Conservation (phyloP, 2,888 invertebrate genomes). For the Linnaemya tessellans region DNA sequence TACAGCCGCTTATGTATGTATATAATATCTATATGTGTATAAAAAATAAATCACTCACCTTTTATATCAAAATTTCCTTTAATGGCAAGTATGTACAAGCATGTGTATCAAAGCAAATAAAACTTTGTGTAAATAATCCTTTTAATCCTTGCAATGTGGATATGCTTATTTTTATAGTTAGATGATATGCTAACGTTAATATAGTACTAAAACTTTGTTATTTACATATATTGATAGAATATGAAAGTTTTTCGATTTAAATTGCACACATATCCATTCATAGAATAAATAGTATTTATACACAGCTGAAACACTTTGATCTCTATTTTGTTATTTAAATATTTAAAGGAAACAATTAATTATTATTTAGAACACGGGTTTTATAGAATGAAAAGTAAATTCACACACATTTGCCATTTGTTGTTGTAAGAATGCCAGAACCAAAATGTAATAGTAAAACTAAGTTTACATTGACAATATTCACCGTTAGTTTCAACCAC, state of each 20-base stretch:
- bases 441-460: slow-evolving; percentile 22
- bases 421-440: neutral
- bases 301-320: slow-evolving; percentile 34
- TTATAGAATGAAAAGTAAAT: slow-evolving; percentile 1
- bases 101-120: neutral
- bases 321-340: slow-evolving; percentile 6
- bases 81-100: neutral
- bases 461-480: slow-evolving; percentile 22
- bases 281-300: slow-evolving; percentile 4
- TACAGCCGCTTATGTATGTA: too few relatives aligned
- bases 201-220: neutral
- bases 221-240: neutral
- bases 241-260: neutral
- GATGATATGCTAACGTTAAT: neutral
- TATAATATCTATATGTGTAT: too few relatives aligned
- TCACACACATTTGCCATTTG: neutral
- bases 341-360: neutral
- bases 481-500: slow-evolving; percentile 76
- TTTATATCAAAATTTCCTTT: neutral
- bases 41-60: slow-evolving; percentile 21
- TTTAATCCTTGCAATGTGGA: neutral
- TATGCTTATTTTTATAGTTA: too few relatives aligned
- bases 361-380: slow-evolving; percentile 25
- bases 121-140: slow-evolving; percentile 4
- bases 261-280: neutral